phyloP scores from a whole-genome alignment of 2,797 vertebrate genomes.

The Pseudopleuronectes americanus region DNA sequence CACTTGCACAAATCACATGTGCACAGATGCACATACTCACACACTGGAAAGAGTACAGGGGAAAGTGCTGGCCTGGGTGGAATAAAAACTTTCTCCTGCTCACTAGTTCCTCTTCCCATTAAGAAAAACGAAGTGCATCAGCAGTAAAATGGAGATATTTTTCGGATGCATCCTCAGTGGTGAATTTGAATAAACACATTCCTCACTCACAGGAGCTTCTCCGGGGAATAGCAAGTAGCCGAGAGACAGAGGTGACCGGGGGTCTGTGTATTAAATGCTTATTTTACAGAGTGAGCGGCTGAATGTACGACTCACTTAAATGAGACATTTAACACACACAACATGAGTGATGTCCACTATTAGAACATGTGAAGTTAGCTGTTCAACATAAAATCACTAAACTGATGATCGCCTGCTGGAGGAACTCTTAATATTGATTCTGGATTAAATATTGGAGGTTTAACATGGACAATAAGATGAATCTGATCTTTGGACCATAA shows the following conservation, averaged over 20 bases:
- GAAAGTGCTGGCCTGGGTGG: slow-evolving; percentile 85
- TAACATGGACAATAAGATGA: no score
- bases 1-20: slow-evolving; percentile 45
- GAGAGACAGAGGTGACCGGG: slow-evolving; percentile 70
- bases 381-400: not conserved
- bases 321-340: slow-evolving; percentile 3
- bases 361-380: not conserved
- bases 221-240: slow-evolving; percentile 75
- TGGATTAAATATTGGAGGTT: not conserved
- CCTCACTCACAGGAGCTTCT: slow-evolving; percentile 55
- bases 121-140: slow-evolving; percentile 84
- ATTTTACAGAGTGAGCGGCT: slow-evolving; percentile 4
- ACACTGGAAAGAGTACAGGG: slow-evolving; percentile 78
- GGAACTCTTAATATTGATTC: not conserved
- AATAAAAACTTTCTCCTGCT: slow-evolving; percentile 64
- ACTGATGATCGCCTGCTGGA: not conserved
- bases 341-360: no score
- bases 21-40: slow-evolving; percentile 54
- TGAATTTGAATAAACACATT: slow-evolving; percentile 79
- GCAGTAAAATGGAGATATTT: slow-evolving; percentile 81
- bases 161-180: slow-evolving; percentile 73
- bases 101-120: slow-evolving; percentile 80
- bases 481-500: no score
- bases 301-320: not conserved
- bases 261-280: slow-evolving; percentile 48